phyloP scores from a whole-genome alignment of 2,113 vertebrate species.

The Bubo scandiacus region DNA sequence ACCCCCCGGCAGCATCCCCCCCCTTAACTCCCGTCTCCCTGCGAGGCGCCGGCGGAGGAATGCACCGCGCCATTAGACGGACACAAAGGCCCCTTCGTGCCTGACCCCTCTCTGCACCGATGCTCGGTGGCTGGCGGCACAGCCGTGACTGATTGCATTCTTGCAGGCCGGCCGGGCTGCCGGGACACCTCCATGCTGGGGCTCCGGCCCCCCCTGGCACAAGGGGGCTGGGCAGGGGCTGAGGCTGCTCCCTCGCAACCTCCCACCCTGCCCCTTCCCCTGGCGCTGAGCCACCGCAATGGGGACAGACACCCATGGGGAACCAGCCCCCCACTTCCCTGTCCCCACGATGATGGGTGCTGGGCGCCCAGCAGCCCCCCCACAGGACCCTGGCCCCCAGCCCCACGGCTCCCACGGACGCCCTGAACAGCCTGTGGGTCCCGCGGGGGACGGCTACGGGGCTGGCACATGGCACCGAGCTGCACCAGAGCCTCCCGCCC shows the following conservation, averaged over 20 bases:
- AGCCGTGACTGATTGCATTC: slow-evolving; percentile 43
- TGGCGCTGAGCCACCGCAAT: neutral
- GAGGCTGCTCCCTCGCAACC: neutral
- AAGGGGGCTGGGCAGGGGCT: neutral
- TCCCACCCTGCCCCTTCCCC: neutral
- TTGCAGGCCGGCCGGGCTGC: neutral
- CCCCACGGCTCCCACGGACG: neutral
- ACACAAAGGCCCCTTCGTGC: slow-evolving; percentile 55
- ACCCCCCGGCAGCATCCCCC: neutral
- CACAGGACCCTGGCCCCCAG: too few species aligned
- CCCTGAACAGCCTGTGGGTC: neutral
- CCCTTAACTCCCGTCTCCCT: neutral
- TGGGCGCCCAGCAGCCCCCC: neutral
- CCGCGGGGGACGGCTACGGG: neutral
- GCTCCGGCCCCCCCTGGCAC: neutral
- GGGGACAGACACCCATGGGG: fast-evolving
- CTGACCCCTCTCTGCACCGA: slow-evolving; percentile 24
- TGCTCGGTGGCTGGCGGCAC: neutral
- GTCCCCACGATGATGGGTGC: too few species aligned
- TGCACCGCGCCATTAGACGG: slow-evolving; percentile 20
- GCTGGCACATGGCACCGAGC: fast-evolving
- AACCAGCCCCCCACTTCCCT: neutral
- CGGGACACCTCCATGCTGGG: neutral
- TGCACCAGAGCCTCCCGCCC: neutral
- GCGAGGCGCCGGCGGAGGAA: neutral